These are phyloP conservation scores for Cheilosia soror DNA, from an alignment of 2,888 invertebrate genomes.

Conservation along the genomic window DNA sequence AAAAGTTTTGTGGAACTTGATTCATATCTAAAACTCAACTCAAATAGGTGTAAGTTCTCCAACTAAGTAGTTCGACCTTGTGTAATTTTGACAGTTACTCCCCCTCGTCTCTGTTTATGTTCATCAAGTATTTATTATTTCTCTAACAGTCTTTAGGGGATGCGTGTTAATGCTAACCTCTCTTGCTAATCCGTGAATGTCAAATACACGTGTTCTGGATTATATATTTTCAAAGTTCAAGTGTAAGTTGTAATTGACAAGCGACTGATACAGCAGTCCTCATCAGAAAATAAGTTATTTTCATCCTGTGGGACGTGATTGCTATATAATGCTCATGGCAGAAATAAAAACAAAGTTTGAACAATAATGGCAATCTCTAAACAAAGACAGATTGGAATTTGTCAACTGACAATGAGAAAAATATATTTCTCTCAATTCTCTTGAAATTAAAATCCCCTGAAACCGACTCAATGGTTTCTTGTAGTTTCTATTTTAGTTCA, in stretches of 20 bases:
- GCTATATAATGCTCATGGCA: background rate
- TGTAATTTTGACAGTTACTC: background rate
- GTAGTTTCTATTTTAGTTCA: background rate
- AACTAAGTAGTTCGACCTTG: too few relatives aligned
- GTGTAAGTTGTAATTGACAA: conserved; percentile 16
- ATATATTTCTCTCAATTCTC: background rate
- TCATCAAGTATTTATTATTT: background rate
- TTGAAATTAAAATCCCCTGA: background rate
- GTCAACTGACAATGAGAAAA: background rate
- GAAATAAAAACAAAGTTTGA: background rate
- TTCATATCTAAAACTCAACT: too few relatives aligned
- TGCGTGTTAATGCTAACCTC: background rate
- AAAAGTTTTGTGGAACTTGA: too few relatives aligned
- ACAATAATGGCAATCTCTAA: background rate
- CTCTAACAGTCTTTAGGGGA: background rate
- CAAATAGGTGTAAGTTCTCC: too few relatives aligned
- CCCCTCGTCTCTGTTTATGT: background rate
- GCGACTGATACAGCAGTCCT: background rate
- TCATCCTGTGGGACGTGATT: conserved; percentile 2
- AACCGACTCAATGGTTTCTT: too few relatives aligned
- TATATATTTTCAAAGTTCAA: background rate
- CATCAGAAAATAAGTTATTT: background rate
- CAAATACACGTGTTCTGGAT: conserved; percentile 30
- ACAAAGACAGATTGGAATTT: background rate
- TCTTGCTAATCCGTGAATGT: conserved; percentile 5